Base-by-base conservation (phyloP, 2,113 vertebrate species). In the Oryzias melastigma region DNA sequence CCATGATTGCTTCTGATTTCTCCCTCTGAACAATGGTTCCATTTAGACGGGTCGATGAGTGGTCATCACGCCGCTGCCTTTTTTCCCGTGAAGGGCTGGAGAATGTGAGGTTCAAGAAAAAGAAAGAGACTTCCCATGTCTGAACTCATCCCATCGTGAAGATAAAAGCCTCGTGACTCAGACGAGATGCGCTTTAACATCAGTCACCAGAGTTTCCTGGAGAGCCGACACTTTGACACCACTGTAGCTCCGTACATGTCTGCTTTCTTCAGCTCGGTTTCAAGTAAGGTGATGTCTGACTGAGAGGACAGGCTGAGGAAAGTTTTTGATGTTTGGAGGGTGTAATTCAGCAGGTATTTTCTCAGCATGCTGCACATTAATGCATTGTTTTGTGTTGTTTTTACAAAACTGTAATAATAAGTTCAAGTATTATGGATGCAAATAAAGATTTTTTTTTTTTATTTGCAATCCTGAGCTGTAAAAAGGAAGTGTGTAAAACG, bases 41-140 rank as follows among this genome's bases (percentile, higher is more conserved):
- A 75, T 87, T 84, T 69, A 55, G 69, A 69, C 3, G 12, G 77
- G 68, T 76, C 80, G 61, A 86, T 82, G 53, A 67, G 43, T 53
- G 43, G 42, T 57, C 69, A 58, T 44, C 44, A 58, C 19, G 47
- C 15, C 17, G 14, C 47, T 64, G 17, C 0, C 14, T 51, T 58
- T 57, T 19, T 4, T 45, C 18, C 25, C 5, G 61, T 17, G 25
- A 59, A 53, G 44, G 46, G 19, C 14, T 43, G n/a, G 7, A 70
- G 56, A 68, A 61, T 60, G 57, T 61, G 35, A 55, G 16, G 15
- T 72, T 56, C 17, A 35, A 3, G 24, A 47, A 52, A 54, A 47
- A 44, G n/a, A 46, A 50, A 49, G 52, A 50, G 20, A 10, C 44
- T 48, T 46, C 6, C 3, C 3, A 41, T 25, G 4, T 68, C 22